Evolutionary conservation across 1,140 invertebrate genomes (phyloP).

Genomic region (Hydropsyche tenuis): DNA sequence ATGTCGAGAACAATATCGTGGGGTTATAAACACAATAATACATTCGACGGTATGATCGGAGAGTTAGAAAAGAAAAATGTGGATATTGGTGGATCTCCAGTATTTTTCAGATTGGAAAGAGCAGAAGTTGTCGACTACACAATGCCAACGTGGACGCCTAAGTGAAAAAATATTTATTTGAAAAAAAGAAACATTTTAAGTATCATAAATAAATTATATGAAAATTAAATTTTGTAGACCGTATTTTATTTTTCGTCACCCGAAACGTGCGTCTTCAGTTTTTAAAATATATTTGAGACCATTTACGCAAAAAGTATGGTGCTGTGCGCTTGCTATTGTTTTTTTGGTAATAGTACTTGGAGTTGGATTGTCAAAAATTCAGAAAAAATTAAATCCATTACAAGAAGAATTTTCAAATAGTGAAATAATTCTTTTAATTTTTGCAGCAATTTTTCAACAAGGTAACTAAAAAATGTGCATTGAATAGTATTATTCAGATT

Average conservation of each 20-base stretch:
- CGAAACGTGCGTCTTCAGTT: constrained; percentile 63
- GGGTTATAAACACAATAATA: constrained; percentile 70
- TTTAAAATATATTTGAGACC: constrained; percentile 67
- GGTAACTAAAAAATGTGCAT: constrained; percentile 52
- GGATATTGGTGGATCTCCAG: constrained; percentile 67
- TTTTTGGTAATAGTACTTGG: background rate
- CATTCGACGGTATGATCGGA: constrained; percentile 72
- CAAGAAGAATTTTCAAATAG: constrained; percentile 52
- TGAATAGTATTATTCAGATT: background rate
- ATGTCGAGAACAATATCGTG: constrained; percentile 65
- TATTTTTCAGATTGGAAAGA: constrained; percentile 67
- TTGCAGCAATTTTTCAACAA: constrained; percentile 63
- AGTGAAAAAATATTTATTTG: constrained; percentile 55
- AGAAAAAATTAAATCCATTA: constrained; percentile 14
- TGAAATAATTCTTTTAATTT: constrained; percentile 55
- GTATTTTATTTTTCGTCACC: constrained; percentile 70
- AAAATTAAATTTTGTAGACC: constrained; percentile 55
- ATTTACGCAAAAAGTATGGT: constrained; percentile 64
- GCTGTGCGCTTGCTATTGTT: constrained; percentile 54
- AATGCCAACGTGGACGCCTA: constrained; percentile 65
- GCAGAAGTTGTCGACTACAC: constrained; percentile 66
- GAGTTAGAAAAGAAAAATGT: constrained; percentile 64
- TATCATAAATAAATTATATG: background rate
- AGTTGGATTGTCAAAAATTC: constrained; percentile 32
- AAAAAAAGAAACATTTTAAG: too few species aligned